These are phyloP conservation scores for Donacobius atricapilla DNA, from an alignment of 2,113 vertebrate genomes.

Conservation along the genomic window DNA sequence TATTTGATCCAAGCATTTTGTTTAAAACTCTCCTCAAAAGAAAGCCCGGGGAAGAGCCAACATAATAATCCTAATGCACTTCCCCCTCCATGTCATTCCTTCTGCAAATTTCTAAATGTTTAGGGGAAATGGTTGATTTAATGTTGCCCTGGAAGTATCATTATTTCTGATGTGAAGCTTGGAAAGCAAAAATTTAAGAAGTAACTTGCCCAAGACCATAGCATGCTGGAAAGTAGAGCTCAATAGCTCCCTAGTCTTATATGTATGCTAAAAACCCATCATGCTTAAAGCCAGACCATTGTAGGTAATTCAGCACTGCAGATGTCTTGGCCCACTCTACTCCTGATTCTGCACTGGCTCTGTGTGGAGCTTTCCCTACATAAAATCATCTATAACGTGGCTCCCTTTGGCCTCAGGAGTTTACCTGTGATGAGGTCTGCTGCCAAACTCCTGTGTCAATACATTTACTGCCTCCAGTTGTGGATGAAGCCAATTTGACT, in stretches of 20 bases:
- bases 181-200: neutral
- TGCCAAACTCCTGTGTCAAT: neutral
- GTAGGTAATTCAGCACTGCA: neutral
- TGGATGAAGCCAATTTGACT: neutral
- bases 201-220: neutral
- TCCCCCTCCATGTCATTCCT: neutral
- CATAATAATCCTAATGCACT: neutral
- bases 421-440: neutral
- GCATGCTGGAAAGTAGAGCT: neutral
- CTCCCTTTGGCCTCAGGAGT: neutral
- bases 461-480: neutral
- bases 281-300: neutral
- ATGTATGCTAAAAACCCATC: neutral
- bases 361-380: neutral
- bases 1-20: neutral
- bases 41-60: neutral
- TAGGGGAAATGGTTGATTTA: neutral
- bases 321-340: neutral
- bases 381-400: neutral
- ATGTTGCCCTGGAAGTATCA: neutral
- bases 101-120: neutral
- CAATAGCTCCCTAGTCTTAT: neutral
- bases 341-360: neutral
- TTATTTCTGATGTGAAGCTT: neutral
- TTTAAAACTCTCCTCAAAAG: constrained; percentile 8